Conservation (phyloP, 2,113 vertebrate genomes). For the Gavia stellata region DNA sequence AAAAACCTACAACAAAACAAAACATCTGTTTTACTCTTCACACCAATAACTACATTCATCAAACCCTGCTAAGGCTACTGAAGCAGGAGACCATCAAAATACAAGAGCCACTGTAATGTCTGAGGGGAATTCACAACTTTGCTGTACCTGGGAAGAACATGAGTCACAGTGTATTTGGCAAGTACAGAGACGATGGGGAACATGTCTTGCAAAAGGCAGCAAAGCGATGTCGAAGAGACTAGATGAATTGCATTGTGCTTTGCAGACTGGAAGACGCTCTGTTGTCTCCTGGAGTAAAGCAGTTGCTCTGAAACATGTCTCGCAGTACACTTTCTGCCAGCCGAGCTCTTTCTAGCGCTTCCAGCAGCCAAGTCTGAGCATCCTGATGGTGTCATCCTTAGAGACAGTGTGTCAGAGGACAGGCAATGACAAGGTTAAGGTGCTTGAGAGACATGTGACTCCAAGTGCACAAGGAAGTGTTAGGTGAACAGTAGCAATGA, state of each 20-base stretch:
- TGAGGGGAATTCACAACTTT: not conserved
- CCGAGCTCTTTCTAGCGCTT: not conserved
- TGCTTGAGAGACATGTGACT: not conserved
- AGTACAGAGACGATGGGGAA: not conserved
- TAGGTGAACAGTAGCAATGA: not conserved
- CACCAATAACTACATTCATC: not conserved
- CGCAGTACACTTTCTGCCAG: not conserved
- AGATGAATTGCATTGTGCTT: not conserved
- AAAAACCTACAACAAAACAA: not conserved
- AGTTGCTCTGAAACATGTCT: not conserved
- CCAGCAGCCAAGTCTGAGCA: not conserved
- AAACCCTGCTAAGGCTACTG: constrained; percentile 16
- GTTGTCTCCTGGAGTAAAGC: not conserved
- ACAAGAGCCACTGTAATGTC: not conserved
- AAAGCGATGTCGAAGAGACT: not conserved
- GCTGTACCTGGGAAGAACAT: constrained; percentile 30
- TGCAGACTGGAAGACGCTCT: not conserved
- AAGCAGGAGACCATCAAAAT: constrained; percentile 21
- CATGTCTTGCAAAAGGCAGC: not conserved
- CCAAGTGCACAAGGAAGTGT: not conserved
- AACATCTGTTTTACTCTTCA: constrained; percentile 41
- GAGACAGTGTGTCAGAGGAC: not conserved
- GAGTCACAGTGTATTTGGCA: not conserved
- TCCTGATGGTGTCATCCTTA: not conserved
- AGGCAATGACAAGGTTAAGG: not conserved